phyloP scores from a whole-genome alignment of 2,888 invertebrate genomes.

The Phyllotreta cruciferae region DNA sequence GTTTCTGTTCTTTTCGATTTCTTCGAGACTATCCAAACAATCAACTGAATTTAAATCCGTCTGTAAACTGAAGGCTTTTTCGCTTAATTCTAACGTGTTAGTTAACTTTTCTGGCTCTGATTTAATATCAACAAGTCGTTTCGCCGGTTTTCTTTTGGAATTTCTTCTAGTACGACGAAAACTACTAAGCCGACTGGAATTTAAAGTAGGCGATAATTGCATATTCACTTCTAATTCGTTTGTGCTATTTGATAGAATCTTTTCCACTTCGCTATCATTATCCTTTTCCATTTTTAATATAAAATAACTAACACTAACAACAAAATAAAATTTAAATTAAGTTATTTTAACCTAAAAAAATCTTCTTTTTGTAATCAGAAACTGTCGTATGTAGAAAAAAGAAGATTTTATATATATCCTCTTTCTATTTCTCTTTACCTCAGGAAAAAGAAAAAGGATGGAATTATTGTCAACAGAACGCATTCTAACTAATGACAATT shows the following conservation, averaged over 20 bases:
- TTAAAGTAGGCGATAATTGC: constrained; percentile 50
- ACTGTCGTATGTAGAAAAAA: no score
- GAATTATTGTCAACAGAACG: no score
- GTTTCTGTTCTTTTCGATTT: constrained; percentile 40
- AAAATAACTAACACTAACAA: not conserved
- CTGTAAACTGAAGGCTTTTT: constrained; percentile 30
- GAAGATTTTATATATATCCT: no score
- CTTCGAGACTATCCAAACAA: constrained; percentile 41
- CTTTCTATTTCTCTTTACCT: no score
- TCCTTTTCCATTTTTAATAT: constrained; percentile 20
- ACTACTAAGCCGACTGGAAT: constrained; percentile 38
- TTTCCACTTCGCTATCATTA: constrained; percentile 27
- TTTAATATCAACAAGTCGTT: constrained; percentile 25
- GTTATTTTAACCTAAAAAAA: constrained; percentile 1
- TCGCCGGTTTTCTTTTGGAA: constrained; percentile 30
- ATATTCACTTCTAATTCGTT: constrained; percentile 30
- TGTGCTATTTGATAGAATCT: constrained; percentile 19
- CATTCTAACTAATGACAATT: no score
- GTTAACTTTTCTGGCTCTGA: not conserved
- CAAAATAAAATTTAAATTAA: not conserved
- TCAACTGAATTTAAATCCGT: constrained; percentile 34
- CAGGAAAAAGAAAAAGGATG: no score
- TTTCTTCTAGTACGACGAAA: constrained; percentile 28
- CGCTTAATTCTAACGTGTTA: constrained; percentile 17
- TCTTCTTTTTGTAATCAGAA: no score